These are phyloP conservation scores for Lacanobia wlatinum DNA, from an alignment of 2,888 invertebrate species.

Conservation along the genomic window DNA sequence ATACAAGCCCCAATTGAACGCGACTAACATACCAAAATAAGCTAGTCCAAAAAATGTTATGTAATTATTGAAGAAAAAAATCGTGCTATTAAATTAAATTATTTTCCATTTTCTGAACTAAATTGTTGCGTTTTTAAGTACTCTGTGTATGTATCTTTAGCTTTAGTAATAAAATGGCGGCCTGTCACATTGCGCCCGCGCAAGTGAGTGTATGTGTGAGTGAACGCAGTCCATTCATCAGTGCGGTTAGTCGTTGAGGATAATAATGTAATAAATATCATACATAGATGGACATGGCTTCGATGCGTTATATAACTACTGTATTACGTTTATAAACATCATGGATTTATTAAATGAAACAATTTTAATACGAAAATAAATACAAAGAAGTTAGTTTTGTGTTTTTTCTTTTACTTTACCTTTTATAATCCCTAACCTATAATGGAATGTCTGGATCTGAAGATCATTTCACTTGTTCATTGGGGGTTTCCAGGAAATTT, in stretches of 20 bases:
- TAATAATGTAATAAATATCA: constrained; percentile 81
- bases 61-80: constrained; percentile 42
- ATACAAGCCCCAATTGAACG: constrained; percentile 31
- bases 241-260: constrained; percentile 74
- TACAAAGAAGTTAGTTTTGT: constrained; percentile 81
- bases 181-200: constrained; percentile 64
- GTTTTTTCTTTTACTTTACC: constrained; percentile 63
- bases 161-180: constrained; percentile 60
- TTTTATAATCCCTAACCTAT: background rate
- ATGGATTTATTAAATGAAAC: constrained; percentile 90
- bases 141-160: constrained; percentile 49
- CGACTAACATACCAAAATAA: constrained; percentile 62
- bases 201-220: constrained; percentile 61
- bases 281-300: constrained; percentile 85
- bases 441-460: no score
- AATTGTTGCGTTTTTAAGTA: constrained; percentile 43
- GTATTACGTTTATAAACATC: constrained; percentile 88
- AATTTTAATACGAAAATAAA: constrained; percentile 88
- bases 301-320: constrained; percentile 84
- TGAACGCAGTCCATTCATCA: constrained; percentile 68
- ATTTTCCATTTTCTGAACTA: constrained; percentile 43
- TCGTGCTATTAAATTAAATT: constrained; percentile 53
- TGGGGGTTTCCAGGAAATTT: no score
- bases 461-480: no score
- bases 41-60: constrained; percentile 61